These are phyloP conservation scores for Plebejus argus DNA, from an alignment of 2,888 invertebrate genomes.

Conservation along the genomic window DNA sequence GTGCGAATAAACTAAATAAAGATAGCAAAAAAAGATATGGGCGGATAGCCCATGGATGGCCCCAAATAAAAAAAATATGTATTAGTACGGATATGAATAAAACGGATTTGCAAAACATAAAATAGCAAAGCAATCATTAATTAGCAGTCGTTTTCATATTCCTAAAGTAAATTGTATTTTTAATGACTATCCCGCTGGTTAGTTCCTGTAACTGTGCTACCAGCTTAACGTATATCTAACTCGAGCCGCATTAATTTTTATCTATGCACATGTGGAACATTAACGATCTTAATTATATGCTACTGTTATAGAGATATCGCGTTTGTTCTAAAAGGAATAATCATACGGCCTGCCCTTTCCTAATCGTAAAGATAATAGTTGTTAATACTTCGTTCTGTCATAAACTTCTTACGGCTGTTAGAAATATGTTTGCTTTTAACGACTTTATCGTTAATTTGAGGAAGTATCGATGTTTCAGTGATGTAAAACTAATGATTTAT, in stretches of 20 bases:
- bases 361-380: conserved; percentile 1
- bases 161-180: no score
- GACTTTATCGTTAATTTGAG: neutral
- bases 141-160: no score
- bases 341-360: neutral
- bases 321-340: neutral
- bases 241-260: neutral
- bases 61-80: no score
- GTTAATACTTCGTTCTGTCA: neutral
- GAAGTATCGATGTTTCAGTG: neutral
- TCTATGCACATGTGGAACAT: conserved; percentile 4
- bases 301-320: conserved; percentile 8
- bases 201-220: no score
- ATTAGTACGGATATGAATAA: no score
- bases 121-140: no score
- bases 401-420: neutral
- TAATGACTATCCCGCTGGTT: no score
- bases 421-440: neutral
- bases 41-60: no score
- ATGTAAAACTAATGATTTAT: neutral
- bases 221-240: neutral
- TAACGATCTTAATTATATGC: conserved; percentile 8
- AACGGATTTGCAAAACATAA: no score
- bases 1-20: no score
- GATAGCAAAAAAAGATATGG: no score